phyloP scores from a whole-genome alignment of 1,140 invertebrate genomes.

The Diabrotica undecimpunctata region DNA sequence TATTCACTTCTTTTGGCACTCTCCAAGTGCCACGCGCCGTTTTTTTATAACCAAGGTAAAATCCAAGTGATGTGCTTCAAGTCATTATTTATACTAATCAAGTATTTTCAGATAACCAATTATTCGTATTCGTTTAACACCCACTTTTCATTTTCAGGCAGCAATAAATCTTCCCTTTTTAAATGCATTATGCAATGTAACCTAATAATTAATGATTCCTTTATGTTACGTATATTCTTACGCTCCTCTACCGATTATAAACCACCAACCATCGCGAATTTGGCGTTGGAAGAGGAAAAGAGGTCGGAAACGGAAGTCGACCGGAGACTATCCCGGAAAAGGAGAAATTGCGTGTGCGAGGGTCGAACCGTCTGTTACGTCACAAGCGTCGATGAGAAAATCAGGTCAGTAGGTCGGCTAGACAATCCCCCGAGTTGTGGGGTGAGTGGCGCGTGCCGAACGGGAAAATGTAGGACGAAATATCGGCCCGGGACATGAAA shows the following conservation, averaged over 20 bases:
- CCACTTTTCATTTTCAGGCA: too few species aligned
- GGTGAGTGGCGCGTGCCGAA: conserved; percentile 16
- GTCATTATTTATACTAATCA: too few species aligned
- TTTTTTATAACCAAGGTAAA: too few species aligned
- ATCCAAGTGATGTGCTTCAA: too few species aligned
- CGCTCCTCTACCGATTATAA: not conserved
- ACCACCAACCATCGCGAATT: not conserved
- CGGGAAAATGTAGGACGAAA: not conserved
- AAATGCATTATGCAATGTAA: too few species aligned
- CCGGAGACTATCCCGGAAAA: conserved; percentile 23
- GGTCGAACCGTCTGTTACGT: conserved; percentile 23
- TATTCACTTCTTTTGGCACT: too few species aligned
- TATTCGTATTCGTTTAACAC: too few species aligned
- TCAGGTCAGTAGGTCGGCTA: conserved; percentile 23
- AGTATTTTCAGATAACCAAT: too few species aligned
- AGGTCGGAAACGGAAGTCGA: not conserved
- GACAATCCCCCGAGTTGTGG: not conserved
- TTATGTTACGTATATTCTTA: not conserved
- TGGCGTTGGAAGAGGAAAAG: not conserved
- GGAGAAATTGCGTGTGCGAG: conserved; percentile 24
- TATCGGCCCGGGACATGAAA: too few species aligned
- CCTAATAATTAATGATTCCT: too few species aligned
- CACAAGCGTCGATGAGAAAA: conserved; percentile 19
- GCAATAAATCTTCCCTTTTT: too few species aligned
- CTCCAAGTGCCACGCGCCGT: too few species aligned